Evolutionary conservation across 2,888 invertebrate species (phyloP).

Genomic region (Cephus pygmeus): DNA sequence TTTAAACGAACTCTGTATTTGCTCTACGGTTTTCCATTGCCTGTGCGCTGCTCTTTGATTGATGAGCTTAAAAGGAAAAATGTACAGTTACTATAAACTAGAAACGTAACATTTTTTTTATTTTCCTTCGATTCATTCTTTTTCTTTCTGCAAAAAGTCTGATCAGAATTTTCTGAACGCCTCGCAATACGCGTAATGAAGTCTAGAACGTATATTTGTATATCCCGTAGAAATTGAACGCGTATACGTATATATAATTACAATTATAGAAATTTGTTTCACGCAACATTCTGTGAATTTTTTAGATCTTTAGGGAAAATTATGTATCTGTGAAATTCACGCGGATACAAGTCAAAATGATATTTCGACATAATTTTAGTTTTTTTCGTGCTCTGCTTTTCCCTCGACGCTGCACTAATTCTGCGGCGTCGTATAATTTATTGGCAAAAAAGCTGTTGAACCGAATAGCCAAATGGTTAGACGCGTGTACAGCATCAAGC

Average conservation of each 20-base stretch:
- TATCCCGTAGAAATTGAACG: not conserved
- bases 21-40: not conserved
- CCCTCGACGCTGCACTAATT: not conserved
- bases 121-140: not conserved
- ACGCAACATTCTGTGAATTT: too few relatives aligned
- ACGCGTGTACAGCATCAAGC: not conserved
- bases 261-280: not conserved
- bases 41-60: not conserved
- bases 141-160: not conserved
- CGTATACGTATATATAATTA: not conserved
- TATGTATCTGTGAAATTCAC: not conserved
- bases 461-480: not conserved
- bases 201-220: not conserved
- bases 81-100: not conserved
- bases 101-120: not conserved
- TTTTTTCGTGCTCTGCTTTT: not conserved
- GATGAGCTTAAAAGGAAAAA: not conserved
- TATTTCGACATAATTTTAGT: not conserved
- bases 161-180: not conserved
- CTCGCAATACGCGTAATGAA: not conserved
- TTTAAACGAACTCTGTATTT: not conserved
- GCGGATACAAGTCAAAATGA: not conserved
- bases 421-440: not conserved
- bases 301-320: too few relatives aligned
- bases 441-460: not conserved